A percentile compares a stretch with the other conserved stretches of the same genome.
Evolutionary conservation across 1,140 invertebrate genomes (phyloP).

Genomic region (Hylaeus volcanicus): DNA sequence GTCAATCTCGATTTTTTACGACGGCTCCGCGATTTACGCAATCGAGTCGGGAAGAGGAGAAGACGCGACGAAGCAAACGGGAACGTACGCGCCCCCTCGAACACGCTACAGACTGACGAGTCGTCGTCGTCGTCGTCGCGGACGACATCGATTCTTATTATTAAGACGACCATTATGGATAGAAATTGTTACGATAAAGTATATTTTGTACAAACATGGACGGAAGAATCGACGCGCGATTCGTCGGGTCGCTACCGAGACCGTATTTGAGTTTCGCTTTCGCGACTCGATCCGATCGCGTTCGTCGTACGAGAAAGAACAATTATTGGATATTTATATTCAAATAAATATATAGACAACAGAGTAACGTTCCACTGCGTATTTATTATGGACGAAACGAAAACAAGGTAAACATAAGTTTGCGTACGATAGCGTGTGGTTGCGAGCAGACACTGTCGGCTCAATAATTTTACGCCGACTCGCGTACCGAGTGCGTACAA

Average conservation of each 20-base stretch:
- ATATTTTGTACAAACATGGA: constrained; percentile 42
- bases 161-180: constrained; percentile 10
- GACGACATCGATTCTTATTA: neutral
- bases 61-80: too few species aligned
- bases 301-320: neutral
- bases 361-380: too few species aligned
- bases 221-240: constrained; percentile 31
- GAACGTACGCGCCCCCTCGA: neutral
- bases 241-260: neutral
- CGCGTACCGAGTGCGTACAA: too few species aligned
- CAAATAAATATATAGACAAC: too few species aligned
- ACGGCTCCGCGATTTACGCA: constrained; percentile 20
- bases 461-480: too few species aligned
- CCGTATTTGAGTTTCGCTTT: neutral
- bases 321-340: too few species aligned
- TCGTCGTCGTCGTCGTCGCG: neutral
- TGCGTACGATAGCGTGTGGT: too few species aligned
- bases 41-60: neutral
- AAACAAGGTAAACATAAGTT: too few species aligned
- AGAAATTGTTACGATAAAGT: constrained; percentile 26
- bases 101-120: constrained; percentile 23
- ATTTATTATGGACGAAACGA: too few species aligned
- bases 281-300: neutral
- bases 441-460: too few species aligned
- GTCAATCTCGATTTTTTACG: constrained; percentile 70